Evolutionary conservation across 2,113 vertebrate genomes (phyloP).

Genomic region (Saguinus imperator): DNA sequence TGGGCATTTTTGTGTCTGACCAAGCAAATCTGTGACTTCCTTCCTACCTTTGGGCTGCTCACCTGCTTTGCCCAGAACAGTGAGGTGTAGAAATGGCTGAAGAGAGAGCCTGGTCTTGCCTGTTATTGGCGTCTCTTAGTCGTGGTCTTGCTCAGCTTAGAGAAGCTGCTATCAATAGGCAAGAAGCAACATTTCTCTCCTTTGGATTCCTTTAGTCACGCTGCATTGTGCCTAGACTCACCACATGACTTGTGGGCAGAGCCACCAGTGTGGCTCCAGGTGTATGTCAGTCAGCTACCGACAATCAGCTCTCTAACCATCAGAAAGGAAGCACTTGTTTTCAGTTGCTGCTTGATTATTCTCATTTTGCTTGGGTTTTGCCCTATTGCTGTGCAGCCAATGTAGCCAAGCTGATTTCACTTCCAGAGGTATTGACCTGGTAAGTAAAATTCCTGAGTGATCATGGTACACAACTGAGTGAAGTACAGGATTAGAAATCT

Average conservation of each 20-base stretch:
- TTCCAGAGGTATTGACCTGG: neutral
- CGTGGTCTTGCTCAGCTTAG: neutral
- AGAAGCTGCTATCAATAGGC: neutral
- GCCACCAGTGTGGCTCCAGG: neutral
- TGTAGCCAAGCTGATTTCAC: neutral
- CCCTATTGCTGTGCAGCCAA: neutral
- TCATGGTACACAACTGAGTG: neutral
- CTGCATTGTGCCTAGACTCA: neutral
- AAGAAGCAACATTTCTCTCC: neutral
- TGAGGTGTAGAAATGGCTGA: neutral
- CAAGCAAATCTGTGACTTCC: neutral
- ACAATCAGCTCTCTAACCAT: neutral
- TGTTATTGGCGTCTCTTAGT: neutral
- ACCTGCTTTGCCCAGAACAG: neutral
- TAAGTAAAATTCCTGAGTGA: neutral
- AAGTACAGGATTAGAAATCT: neutral
- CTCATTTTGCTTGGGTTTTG: neutral
- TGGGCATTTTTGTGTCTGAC: neutral
- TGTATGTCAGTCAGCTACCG: neutral
- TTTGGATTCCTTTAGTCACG: neutral
- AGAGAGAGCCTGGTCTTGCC: neutral
- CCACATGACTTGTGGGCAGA: accelerated
- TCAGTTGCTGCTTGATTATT: neutral
- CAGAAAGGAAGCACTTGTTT: neutral
- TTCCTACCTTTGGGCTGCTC: neutral